Evolutionary conservation across 1,140 invertebrate species (phyloP).

Genomic region (Amphibalanus amphitrite): DNA sequence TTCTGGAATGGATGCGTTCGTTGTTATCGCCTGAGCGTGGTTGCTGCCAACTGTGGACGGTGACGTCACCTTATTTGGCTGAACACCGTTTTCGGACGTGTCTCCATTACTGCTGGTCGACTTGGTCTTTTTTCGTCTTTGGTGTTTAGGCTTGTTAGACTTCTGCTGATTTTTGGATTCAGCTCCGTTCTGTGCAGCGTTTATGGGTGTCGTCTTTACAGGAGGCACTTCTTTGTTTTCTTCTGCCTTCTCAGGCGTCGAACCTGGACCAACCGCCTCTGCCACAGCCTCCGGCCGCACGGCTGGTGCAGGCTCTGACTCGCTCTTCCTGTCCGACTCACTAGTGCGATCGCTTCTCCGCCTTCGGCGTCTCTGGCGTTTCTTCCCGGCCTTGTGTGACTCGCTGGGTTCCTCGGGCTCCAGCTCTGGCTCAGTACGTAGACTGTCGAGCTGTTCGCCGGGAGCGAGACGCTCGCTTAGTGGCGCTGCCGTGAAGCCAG

Average conservation of each 20-base stretch:
- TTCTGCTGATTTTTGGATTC: too few species aligned
- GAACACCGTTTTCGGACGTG: not conserved
- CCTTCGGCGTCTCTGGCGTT: not conserved
- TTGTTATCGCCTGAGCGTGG: too few species aligned
- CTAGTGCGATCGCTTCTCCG: slow-evolving; percentile 18
- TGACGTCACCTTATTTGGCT: not conserved
- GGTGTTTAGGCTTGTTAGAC: not conserved
- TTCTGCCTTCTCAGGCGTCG: too few species aligned
- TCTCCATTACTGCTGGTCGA: not conserved
- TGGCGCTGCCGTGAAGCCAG: not conserved
- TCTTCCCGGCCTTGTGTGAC: not conserved
- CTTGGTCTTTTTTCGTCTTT: not conserved
- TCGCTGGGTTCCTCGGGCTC: slow-evolving; percentile 12
- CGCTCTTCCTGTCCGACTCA: slow-evolving; percentile 40
- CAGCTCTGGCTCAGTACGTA: slow-evolving; percentile 9
- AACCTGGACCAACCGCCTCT: not conserved
- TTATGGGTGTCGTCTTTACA: too few species aligned
- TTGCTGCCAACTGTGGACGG: too few species aligned
- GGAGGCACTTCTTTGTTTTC: too few species aligned
- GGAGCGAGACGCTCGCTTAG: not conserved
- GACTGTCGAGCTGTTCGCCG: not conserved
- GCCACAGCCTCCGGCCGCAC: not conserved
- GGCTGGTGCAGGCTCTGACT: slow-evolving; percentile 53
- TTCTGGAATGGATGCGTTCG: too few species aligned
- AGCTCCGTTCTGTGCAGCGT: too few species aligned